These are phyloP conservation scores for Sminthurides aquaticus DNA, from an alignment of 2,888 invertebrate genomes.

Conservation along the genomic window DNA sequence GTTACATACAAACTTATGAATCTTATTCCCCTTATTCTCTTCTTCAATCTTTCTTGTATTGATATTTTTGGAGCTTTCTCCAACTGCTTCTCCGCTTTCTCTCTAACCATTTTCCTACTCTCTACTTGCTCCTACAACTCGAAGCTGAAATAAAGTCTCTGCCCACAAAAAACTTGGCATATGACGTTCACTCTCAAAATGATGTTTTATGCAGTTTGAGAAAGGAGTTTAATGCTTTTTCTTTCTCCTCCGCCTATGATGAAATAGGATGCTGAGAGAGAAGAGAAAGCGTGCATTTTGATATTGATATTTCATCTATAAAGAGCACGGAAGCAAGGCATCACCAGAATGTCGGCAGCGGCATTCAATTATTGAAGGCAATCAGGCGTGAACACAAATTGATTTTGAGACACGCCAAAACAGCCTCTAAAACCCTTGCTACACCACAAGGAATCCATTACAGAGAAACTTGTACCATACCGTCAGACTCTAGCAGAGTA, in stretches of 20 bases:
- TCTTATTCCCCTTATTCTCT: conserved; percentile 11
- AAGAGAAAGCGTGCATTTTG: conserved; percentile 28
- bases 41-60: conserved; percentile 8
- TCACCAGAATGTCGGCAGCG: conserved; percentile 41
- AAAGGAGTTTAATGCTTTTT: conserved; percentile 30
- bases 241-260: conserved; percentile 7
- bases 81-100: neutral
- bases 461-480: neutral
- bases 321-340: conserved; percentile 31
- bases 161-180: neutral
- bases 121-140: no score
- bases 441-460: neutral
- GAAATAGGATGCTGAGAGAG: conserved; percentile 13
- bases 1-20: conserved; percentile 11
- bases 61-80: conserved; percentile 19
- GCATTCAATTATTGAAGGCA: conserved; percentile 44
- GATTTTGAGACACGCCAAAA: conserved; percentile 44
- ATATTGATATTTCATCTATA: conserved; percentile 43
- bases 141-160: neutral
- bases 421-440: conserved; percentile 34
- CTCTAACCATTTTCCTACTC: neutral
- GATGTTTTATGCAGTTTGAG: conserved; percentile 30
- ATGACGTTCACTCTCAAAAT: conserved; percentile 20
- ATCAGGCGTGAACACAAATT: conserved; percentile 44
- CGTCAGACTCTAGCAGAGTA: neutral